Evolutionary conservation across 2,888 invertebrate species (phyloP).

Genomic region (Boloria selene): DNA sequence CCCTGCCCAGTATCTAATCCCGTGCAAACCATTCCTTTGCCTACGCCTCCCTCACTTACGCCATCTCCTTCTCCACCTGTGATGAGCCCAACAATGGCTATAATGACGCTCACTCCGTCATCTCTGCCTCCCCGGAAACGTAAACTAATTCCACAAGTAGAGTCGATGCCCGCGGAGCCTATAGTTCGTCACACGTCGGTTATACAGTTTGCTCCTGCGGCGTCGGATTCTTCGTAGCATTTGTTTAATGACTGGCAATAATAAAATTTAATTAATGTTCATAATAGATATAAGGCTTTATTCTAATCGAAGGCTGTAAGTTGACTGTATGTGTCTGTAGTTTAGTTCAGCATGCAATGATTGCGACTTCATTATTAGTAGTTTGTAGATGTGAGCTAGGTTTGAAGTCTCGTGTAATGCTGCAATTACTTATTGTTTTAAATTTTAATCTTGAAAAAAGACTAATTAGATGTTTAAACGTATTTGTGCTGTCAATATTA

Average conservation of each 20-base stretch:
- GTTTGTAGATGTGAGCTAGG: constrained; percentile 32
- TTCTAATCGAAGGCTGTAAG: constrained; percentile 53
- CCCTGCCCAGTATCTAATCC: constrained; percentile 67
- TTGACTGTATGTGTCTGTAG: constrained; percentile 45
- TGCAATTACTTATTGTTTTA: constrained; percentile 41
- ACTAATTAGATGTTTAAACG: constrained; percentile 58
- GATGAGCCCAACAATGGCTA: constrained; percentile 37
- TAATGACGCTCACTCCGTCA: constrained; percentile 58
- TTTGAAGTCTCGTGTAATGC: constrained; percentile 34
- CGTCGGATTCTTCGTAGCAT: constrained; percentile 70
- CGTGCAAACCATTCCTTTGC: constrained; percentile 69
- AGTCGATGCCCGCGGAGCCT: constrained; percentile 63
- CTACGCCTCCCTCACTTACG: constrained; percentile 75
- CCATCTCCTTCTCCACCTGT: constrained; percentile 71
- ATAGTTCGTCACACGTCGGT: constrained; percentile 84
- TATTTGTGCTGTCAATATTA: constrained; percentile 60
- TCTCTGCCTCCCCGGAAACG: constrained; percentile 90
- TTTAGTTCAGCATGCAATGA: constrained; percentile 32
- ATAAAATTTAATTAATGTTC: constrained; percentile 32
- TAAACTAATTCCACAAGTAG: constrained; percentile 87
- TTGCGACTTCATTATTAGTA: constrained; percentile 40
- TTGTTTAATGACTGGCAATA: constrained; percentile 35
- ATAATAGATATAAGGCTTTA: constrained; percentile 48
- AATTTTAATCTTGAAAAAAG: constrained; percentile 56
- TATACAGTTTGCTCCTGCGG: constrained; percentile 91